Evolutionary conservation across 2,113 vertebrate genomes (phyloP).

Genomic region (Argyrosomus japonicus): DNA sequence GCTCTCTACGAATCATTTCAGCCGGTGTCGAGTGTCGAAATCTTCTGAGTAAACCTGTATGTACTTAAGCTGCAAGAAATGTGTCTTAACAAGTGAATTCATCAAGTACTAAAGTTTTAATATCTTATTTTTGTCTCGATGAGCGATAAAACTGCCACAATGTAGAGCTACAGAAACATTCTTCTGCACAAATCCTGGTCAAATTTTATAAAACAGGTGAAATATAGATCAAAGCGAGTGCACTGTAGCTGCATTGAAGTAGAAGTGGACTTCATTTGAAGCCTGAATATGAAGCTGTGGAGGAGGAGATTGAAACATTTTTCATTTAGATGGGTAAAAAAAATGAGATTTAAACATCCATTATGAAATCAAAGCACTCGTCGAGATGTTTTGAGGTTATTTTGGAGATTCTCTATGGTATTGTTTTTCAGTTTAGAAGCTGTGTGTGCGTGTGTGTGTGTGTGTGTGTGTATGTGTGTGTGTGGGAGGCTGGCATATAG

Average conservation of each 20-base stretch:
- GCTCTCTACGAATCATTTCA: background rate
- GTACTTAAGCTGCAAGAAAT: background rate
- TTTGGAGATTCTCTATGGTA: conserved; percentile 16
- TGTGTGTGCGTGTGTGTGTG: conserved; percentile 34
- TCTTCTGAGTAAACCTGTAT: background rate
- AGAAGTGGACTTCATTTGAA: conserved; percentile 24
- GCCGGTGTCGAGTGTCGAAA: background rate
- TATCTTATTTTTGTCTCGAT: background rate
- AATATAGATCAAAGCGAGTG: conserved; percentile 32
- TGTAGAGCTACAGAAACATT: background rate
- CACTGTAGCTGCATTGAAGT: background rate
- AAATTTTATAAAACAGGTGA: conserved; percentile 26
- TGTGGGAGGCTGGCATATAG: conserved; percentile 30
- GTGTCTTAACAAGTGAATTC: background rate
- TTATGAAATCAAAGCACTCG: conserved; percentile 50
- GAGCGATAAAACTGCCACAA: background rate
- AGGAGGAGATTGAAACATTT: conserved; percentile 1
- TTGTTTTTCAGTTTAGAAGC: conserved; percentile 23
- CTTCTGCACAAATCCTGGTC: background rate
- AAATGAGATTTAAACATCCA: conserved; percentile 25
- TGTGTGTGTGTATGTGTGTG: conserved; percentile 30
- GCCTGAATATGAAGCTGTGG: background rate
- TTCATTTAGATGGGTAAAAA: background rate
- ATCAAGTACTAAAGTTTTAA: background rate
- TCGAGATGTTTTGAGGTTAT: conserved; percentile 40